phyloP scores from a whole-genome alignment of 2,797 vertebrate species.

The Xerus rutilus region DNA sequence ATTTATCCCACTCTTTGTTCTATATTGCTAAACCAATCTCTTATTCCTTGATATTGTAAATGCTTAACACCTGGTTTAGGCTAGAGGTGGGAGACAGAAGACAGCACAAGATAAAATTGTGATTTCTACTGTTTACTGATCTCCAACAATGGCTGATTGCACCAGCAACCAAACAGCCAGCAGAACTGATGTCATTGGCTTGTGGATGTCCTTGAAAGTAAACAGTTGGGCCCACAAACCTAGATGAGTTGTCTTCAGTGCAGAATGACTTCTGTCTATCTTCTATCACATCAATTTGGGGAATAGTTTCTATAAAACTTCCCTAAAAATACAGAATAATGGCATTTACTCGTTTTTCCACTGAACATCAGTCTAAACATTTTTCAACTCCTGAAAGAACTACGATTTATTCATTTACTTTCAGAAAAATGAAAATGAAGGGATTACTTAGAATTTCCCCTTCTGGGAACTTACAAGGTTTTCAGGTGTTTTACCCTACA shows the following conservation, averaged over 20 bases:
- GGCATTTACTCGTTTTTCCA: constrained; percentile 45
- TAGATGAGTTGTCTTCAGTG: not conserved
- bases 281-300: not conserved
- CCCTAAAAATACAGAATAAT: constrained; percentile 61
- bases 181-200: not conserved
- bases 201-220: not conserved
- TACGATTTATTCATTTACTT: constrained; percentile 66
- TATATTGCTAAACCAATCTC: not conserved
- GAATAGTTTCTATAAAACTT: constrained; percentile 43
- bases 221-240: not conserved
- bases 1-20: not conserved
- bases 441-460: constrained; percentile 49
- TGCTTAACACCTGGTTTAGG: not conserved
- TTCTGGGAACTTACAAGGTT: constrained; percentile 3
- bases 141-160: not conserved
- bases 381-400: constrained; percentile 51
- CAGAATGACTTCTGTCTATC: not conserved
- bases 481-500: not conserved
- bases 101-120: not conserved
- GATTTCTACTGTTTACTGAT: not conserved
- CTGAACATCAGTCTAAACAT: constrained; percentile 33
- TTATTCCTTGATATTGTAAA: not conserved
- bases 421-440: constrained; percentile 61
- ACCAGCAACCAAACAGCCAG: not conserved
- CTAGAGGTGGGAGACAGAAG: not conserved